Percentiles rank a stretch among this genome's conserved stretches.
phyloP scores from a whole-genome alignment of 2,888 invertebrate species.

The Papilio demoleus region DNA sequence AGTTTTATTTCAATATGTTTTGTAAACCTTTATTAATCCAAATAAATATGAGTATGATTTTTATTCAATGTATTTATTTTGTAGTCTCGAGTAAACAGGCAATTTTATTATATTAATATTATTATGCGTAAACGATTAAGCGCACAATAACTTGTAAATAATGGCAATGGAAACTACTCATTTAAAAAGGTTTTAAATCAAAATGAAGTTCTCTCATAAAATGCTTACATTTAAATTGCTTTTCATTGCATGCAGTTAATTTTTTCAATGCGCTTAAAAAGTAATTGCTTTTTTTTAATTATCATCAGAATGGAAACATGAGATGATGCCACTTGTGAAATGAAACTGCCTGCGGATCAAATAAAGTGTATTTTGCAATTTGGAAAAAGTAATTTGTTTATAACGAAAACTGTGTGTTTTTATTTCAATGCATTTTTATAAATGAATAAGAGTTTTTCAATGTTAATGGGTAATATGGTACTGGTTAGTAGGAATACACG shows the following conservation, averaged over 20 bases:
- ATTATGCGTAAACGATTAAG: no score
- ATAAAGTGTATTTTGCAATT: slow-evolving; percentile 12
- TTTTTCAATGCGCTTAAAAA: slow-evolving; percentile 12
- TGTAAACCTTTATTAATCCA: no score
- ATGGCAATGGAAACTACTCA: not conserved
- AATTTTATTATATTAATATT: no score
- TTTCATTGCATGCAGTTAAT: slow-evolving; percentile 4
- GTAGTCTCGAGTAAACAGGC: no score
- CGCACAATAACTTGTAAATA: no score
- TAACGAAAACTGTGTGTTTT: not conserved
- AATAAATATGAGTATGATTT: no score
- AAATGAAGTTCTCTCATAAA: slow-evolving; percentile 2
- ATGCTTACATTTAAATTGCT: not conserved
- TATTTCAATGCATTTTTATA: not conserved
- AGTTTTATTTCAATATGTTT: no score
- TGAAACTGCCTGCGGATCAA: slow-evolving; percentile 5
- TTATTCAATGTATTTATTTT: no score
- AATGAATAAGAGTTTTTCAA: not conserved
- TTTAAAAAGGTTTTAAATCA: not conserved
- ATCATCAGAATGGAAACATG: slow-evolving; percentile 11
- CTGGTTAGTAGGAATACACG: no score
- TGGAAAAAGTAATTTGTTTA: not conserved
- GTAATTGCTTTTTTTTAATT: slow-evolving; percentile 18
- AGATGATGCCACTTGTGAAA: slow-evolving; percentile 13
- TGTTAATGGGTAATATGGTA: no score